Base-by-base conservation (phyloP, 2,113 vertebrate species). In the Nerophis ophidion region DNA sequence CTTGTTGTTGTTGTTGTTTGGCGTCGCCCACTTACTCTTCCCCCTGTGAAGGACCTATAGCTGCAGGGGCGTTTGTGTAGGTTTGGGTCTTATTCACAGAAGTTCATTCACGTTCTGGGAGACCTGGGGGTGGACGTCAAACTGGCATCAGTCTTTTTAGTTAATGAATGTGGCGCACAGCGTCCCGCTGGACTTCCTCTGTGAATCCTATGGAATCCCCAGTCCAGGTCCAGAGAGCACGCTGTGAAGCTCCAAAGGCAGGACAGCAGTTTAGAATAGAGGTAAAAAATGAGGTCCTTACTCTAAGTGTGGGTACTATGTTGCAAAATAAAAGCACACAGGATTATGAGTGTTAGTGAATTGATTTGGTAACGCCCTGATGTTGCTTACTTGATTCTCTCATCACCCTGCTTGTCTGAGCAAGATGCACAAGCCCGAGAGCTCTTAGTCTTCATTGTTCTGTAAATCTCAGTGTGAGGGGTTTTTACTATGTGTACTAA, bases 41-140 rank as follows among this genome's bases (percentile, higher is more conserved):
- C 71, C 72, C 48, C 58, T 74, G 72, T 72, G 79, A 76, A 71
- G 75, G 77, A 65, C 75, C 77, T 69, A 70, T 77, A 80, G 82
- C 79, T 60, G 61, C 83, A 67, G 74, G 83, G 80, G 79, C 58
- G 69, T 80, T 76, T 86, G 85, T 84, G 87, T 90, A 86, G 88
- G 88, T 84, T 86, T 78, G 84, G 77, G 62, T 81, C 67, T 70
- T 78, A 86, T 89, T 89, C 86, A 89, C 65, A 77, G 67, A 81
- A 83, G 80, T 89, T 84, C 84, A 89, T 89, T 88, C 84, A 86
- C 77, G 68, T 83, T 89, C 84, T 85, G 84, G 75, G 87, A 88
- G 83, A 87, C 71, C 86, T 61, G 82, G 83, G 88, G 86, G 87
- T 80, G 86, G 83, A 65, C 57, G 76, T 84, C 81, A 81, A 86